Evolutionary conservation across 2,888 invertebrate genomes (phyloP), one percentile per base, ranked within the genome.

Genomic region (Scrobipalpa costella): DNA sequence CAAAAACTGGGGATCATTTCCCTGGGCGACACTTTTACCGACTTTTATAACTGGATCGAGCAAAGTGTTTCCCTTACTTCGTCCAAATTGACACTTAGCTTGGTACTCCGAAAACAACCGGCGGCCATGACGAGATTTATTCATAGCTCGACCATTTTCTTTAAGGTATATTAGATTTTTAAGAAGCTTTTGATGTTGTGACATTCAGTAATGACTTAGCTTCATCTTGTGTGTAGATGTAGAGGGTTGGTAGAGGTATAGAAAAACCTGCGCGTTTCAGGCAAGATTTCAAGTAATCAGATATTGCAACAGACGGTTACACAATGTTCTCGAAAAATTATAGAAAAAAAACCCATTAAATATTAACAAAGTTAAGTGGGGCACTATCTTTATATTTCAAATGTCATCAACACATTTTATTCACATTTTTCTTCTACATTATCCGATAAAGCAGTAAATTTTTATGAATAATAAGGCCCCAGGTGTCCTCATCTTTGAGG

Each of bases 1-100:
- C 27, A 34, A 61, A 61, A 61, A 50, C 34, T 70, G 61, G 74
- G 73, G 75, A 81, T 83, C 80, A 81, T 83, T 85, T 81, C 83
- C 80, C 79, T 71, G 69, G 79, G 75, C 80, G 78, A 44, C 40
- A 64, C 61, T 79, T 80, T 78, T 74, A 77, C 73, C 70, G 71
- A 69, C 64, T 73, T 76, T 77, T 72, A 70, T 75, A 76, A 75
- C 73, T 68, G 74, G 71, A 71, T 71, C 72, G 71, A 69, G 70
- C 66, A 67, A 71, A 68, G 67, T 69, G 69, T 72, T 72, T 67
- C 68, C 68, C 67, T 70, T 71, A 70, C 70, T 73, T 71, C 71
- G 64, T 63, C 66, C 65, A 71, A 72, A 74, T 73, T 72, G 68
- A 66, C 73, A 63, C 67, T 63, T 66, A 62, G 61, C 15, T 34